A percentile compares a stretch with the other conserved stretches of the same genome.
Evolutionary conservation across 2,888 invertebrate genomes (phyloP).

Genomic region (Calliscelio sp.): DNA sequence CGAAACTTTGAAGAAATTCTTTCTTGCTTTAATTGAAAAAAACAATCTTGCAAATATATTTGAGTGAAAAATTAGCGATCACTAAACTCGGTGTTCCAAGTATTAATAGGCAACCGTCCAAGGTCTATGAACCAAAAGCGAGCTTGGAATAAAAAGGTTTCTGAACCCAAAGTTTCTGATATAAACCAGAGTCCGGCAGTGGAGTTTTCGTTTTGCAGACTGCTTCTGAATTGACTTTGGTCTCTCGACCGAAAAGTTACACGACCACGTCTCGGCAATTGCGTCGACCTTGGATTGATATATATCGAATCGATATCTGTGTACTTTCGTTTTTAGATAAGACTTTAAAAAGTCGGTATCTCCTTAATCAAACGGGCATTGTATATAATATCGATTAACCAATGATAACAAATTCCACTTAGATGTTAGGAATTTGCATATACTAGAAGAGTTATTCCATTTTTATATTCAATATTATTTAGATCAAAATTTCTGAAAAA

Average conservation of each 20-base stretch:
- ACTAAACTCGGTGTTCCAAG: no score
- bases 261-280: constrained; percentile 1
- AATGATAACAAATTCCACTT: no score
- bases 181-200: constrained; percentile 33
- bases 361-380: constrained; percentile 19
- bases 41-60: no score
- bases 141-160: constrained; percentile 60
- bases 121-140: constrained; percentile 60
- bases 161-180: constrained; percentile 53
- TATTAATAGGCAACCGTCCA: constrained; percentile 64
- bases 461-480: no score
- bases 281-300: constrained; percentile 24
- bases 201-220: background rate
- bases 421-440: no score
- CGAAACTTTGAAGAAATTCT: no score
- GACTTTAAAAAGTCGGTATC: constrained; percentile 30
- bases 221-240: background rate
- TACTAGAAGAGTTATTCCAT: no score
- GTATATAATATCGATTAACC: background rate
- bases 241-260: constrained; percentile 6
- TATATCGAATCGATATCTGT: constrained; percentile 25
- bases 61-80: no score
- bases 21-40: no score
- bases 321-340: constrained; percentile 35
- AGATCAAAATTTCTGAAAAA: no score